Evolutionary conservation across 2,113 vertebrate genomes (phyloP), one percentile per base, ranked within the genome.

Genomic region (Hypomesus transpacificus): DNA sequence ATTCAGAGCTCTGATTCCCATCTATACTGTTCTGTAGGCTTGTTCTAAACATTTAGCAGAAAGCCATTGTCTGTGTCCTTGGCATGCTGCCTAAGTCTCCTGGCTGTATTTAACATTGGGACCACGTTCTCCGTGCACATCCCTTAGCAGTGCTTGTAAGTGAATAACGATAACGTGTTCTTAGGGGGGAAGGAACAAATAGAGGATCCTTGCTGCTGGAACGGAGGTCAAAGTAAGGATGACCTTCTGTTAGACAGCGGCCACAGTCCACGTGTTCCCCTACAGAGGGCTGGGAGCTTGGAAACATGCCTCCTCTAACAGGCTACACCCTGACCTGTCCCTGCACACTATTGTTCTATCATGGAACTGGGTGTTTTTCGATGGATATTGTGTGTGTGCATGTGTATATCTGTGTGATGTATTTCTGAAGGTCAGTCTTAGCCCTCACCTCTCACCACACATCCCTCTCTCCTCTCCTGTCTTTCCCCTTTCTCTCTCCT

Each of bases 121-220:
- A 50, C 14, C 65, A 66, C 63, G 63, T 51, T 22, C 7, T 4
- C 3, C 4, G 20, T 52, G 57, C 31, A 60, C 68, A 51, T 31
- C 80, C 81, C 83, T 31, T 66, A 73, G 80, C 78, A 75, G 75
- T 78, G 39, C 39, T 46, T 46, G 9, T 46, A 46, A 75, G 77
- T 79, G 75, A 83, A 78, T 84, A 83, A 83, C 84, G 80, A 81
- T 79, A 84, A 82, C 82, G 76, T 82, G 79, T 77, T 74, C 80
- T 79, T 73, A 69, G 75, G 62, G 79, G 78, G 68, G 75, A 77
- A 73, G 74, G 81, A 86, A 81, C 79, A 85, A 79, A 86, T 68
- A 69, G 73, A 54, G 80, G 80, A 79, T 39, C 56, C 16, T 58
- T 17, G 0, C 61, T 74, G 79, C 82, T 79, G 60, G 75, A 79